A percentile compares a stretch with the other conserved stretches of the same genome.
phyloP scores from a whole-genome alignment of 2,113 vertebrate genomes.

The Panurus biarmicus region DNA sequence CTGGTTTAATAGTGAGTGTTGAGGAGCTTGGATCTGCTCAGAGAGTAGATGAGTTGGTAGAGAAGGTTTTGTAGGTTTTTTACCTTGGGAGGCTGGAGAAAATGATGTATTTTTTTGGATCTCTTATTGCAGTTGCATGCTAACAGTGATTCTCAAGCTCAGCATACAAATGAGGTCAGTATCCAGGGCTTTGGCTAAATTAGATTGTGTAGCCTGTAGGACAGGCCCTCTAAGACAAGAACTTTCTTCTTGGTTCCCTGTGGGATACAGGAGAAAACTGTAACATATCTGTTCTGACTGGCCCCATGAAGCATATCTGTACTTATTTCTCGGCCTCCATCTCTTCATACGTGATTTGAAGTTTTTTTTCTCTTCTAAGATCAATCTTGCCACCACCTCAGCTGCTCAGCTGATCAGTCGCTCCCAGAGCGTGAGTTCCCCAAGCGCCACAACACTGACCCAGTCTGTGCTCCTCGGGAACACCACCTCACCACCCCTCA shows the following conservation, averaged over 20 bases:
- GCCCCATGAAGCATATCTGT: background rate
- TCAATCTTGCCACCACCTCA: constrained; percentile 76
- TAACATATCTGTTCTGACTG: background rate
- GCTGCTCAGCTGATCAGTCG: constrained; percentile 77
- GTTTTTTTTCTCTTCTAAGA: constrained; percentile 60
- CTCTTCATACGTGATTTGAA: background rate
- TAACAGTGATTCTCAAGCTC: background rate
- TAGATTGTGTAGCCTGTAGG: background rate
- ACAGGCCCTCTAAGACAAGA: background rate
- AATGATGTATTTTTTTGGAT: background rate
- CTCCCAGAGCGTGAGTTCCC: constrained; percentile 78
- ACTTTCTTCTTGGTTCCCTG: background rate
- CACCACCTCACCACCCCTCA: constrained; percentile 77
- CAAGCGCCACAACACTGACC: constrained; percentile 86
- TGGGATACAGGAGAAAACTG: background rate
- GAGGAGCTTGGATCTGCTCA: background rate
- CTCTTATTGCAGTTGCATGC: background rate
- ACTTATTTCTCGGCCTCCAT: background rate
- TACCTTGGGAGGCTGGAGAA: background rate
- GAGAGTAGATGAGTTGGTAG: background rate
- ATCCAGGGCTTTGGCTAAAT: background rate
- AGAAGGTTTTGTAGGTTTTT: background rate
- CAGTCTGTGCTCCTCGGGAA: constrained; percentile 93
- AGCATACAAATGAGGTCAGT: background rate
- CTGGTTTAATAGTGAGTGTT: background rate